phyloP scores from a whole-genome alignment of 2,797 vertebrate genomes.

The Tympanoctomys barrerae region DNA sequence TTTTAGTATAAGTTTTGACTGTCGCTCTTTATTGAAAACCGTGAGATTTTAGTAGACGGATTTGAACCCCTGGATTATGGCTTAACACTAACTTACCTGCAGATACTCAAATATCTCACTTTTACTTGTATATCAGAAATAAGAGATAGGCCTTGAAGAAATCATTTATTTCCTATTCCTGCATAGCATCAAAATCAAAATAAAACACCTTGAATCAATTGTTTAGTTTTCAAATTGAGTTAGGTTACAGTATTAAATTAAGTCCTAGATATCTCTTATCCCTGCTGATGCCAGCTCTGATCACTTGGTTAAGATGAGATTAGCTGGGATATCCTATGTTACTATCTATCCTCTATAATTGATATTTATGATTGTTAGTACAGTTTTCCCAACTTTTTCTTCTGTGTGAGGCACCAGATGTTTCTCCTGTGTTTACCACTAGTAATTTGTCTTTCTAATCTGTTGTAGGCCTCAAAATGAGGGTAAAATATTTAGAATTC shows the following conservation, averaged over 20 bases:
- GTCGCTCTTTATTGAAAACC: constrained; percentile 27
- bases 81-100: not conserved
- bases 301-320: not conserved
- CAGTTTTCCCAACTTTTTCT: not conserved
- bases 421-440: not conserved
- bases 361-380: constrained; percentile 60
- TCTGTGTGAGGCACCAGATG: not conserved
- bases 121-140: constrained; percentile 46
- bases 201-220: not conserved
- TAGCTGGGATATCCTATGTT: not conserved
- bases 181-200: constrained; percentile 10
- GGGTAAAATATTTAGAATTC: constrained; percentile 17
- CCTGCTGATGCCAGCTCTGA: constrained; percentile 4
- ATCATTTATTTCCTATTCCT: constrained; percentile 1
- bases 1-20: not conserved
- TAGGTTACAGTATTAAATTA: constrained; percentile 34
- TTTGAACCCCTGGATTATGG: not conserved
- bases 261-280: constrained; percentile 34
- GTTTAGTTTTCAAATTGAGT: constrained; percentile 48
- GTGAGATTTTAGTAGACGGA: not conserved
- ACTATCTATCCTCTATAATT: not conserved
- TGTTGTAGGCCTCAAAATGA: constrained; percentile 25
- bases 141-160: not conserved
- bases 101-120: constrained; percentile 20
- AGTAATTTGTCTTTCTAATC: constrained; percentile 37